These are phyloP conservation scores for Xenopus petersii DNA, from an alignment of 2,797 vertebrate species.

Conservation along the genomic window DNA sequence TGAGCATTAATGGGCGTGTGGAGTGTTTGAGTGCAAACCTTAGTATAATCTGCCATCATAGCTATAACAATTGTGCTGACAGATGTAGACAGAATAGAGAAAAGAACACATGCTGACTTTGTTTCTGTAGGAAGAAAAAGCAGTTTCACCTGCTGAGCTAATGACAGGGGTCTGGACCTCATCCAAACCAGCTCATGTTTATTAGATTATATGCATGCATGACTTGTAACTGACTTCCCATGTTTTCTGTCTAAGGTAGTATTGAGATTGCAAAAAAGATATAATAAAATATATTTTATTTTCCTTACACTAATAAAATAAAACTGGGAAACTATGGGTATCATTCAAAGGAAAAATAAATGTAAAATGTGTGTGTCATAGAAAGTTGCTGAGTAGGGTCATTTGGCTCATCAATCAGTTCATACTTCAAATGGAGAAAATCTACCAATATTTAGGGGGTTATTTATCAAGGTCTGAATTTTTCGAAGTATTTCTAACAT, in stretches of 20 bases:
- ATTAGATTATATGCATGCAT: conserved; percentile 50
- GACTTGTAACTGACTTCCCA: conserved; percentile 46
- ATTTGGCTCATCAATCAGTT: no score
- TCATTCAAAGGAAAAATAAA: no score
- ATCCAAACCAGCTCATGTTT: conserved; percentile 45
- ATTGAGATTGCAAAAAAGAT: conserved; percentile 25
- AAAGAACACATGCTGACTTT: conserved; percentile 49
- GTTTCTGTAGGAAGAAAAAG: conserved; percentile 43
- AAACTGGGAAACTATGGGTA: no score
- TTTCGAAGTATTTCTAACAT: no score
- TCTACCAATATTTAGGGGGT: no score
- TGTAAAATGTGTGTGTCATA: no score
- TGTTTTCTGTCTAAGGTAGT: conserved; percentile 43
- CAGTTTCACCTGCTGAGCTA: conserved; percentile 49
- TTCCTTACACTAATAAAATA: background rate
- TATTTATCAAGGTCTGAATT: no score
- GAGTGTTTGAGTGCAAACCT: conserved; percentile 33
- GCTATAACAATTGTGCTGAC: conserved; percentile 47
- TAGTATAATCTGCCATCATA: conserved; percentile 31
- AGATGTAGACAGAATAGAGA: conserved; percentile 46
- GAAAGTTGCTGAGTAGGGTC: no score
- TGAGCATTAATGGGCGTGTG: conserved; percentile 22
- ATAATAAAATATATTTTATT: background rate
- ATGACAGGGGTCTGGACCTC: conserved; percentile 40
- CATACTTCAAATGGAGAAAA: no score